phyloP scores from a whole-genome alignment of 2,888 invertebrate genomes.

The Polylopha cassiicola region DNA sequence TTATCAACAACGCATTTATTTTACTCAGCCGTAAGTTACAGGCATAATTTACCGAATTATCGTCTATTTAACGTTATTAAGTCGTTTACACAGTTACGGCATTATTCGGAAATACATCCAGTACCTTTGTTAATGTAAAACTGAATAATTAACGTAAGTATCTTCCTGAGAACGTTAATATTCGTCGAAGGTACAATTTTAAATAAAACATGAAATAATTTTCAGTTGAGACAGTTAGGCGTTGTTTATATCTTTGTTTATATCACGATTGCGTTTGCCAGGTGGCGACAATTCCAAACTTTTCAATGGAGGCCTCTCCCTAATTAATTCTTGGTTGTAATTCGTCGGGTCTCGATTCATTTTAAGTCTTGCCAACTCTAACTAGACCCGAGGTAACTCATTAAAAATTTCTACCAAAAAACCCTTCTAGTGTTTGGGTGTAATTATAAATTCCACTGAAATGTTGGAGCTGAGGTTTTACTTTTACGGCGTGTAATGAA shows the following conservation, averaged over 20 bases:
- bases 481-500: slow-evolving; percentile 31
- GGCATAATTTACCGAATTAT: no score
- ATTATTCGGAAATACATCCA: slow-evolving; percentile 1
- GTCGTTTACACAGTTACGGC: no score
- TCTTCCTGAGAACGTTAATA: slow-evolving; percentile 36
- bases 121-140: slow-evolving; percentile 2
- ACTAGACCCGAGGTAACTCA: slow-evolving; percentile 39
- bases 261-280: slow-evolving; percentile 43
- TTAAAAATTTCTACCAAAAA: slow-evolving; percentile 45
- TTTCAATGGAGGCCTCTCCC: slow-evolving; percentile 44
- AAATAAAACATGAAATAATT: slow-evolving; percentile 37
- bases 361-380: slow-evolving; percentile 32
- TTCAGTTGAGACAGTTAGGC: slow-evolving; percentile 39
- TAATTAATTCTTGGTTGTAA: slow-evolving; percentile 56
- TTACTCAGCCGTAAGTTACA: no score
- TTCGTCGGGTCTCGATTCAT: slow-evolving; percentile 39
- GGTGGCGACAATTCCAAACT: slow-evolving; percentile 53
- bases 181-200: slow-evolving; percentile 38
- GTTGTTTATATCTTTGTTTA: slow-evolving; percentile 41
- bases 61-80: no score
- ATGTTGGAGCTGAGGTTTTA: slow-evolving; percentile 27
- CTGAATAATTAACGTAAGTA: slow-evolving; percentile 7
- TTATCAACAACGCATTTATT: no score
- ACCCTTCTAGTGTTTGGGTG: slow-evolving; percentile 32
- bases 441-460: slow-evolving; percentile 38